Evolutionary conservation across 2,797 vertebrate species (phyloP), one percentile per base, ranked within the genome.

Genomic region (Knipowitschia caucasica): DNA sequence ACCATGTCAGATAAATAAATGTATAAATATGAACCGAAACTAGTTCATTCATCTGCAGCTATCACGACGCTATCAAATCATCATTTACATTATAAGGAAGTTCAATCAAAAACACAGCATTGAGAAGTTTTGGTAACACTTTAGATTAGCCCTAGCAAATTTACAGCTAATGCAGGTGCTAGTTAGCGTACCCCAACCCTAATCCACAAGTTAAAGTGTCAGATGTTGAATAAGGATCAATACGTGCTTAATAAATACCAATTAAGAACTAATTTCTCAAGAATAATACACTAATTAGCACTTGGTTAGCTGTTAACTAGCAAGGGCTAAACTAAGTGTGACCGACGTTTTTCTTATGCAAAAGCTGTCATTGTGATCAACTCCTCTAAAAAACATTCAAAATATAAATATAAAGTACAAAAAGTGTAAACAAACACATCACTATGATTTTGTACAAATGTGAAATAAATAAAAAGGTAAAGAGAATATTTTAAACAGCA

Each of bases 1-100:
- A 91, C 89, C 80, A 87, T 89, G 88, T 91, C 91, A 94, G 89
- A 96, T 96, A 96, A 94, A 96, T 96, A 96, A 87, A 92, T 89
- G 85, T 89, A 91, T 94, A 92, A 92, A 93, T 91, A 88, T 89
- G 82, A 89, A 85, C 68, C 86, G 91, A 80, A 65, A 76, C 78
- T 80, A 82, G 71, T 77, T 86, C 67, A 84, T 85, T 77, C 69
- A 76, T 62, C 86, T 88, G 84, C 46, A 66, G 63, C 84, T 84
- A 85, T 69, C 63, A 60, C 78, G 81, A 81, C 82, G 69, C 76
- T 78, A 79, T 78, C 80, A 83, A 84, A 88, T 89, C 86, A 87
- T 77, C 78, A 69, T 69, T 51, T 56, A 80, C 85, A 88, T 88
- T 91, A 90, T 86, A 84, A 90, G 78, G 85, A 85, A 84, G 49